These are phyloP conservation scores for Drosophila ironensis DNA, from an alignment of 1,140 invertebrate species.

Conservation along the genomic window DNA sequence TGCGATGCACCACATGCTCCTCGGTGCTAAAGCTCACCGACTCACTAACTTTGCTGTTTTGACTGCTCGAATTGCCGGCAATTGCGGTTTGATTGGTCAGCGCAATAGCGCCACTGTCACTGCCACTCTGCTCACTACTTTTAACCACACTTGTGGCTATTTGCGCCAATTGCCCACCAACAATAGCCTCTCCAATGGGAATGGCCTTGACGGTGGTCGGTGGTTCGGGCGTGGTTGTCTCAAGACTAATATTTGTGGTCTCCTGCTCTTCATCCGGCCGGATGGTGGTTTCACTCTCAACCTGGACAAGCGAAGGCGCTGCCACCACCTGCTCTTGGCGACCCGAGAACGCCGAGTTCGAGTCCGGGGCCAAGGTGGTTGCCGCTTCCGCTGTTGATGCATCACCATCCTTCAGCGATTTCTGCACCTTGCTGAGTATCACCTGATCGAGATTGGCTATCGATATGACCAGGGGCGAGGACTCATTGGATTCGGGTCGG, in stretches of 20 bases:
- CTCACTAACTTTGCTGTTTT: conserved; percentile 53
- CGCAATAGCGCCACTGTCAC: conserved; percentile 7
- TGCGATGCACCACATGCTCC: conserved; percentile 66
- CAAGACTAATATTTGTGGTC: conserved; percentile 7
- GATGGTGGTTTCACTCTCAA: neutral
- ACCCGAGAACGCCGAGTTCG: conserved; percentile 64
- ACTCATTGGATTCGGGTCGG: conserved; percentile 80
- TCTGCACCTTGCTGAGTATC: conserved; percentile 77
- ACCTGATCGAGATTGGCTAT: conserved; percentile 82
- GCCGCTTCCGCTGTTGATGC: conserved; percentile 5
- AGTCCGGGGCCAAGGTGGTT: conserved; percentile 32
- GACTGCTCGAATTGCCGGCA: too few species aligned
- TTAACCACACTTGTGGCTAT: conserved; percentile 3
- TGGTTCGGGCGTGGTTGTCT: conserved; percentile 15
- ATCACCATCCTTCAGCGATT: conserved; percentile 29
- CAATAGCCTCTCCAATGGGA: conserved; percentile 28
- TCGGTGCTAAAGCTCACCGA: conserved; percentile 61
- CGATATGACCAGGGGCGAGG: conserved; percentile 81
- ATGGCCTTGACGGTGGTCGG: conserved; percentile 1
- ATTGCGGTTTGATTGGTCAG: neutral
- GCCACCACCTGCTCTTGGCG: conserved; percentile 54
- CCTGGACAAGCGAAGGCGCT: conserved; percentile 35
- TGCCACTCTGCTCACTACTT: neutral
- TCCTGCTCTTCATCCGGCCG: conserved; percentile 10
- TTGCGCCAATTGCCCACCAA: conserved; percentile 9